phyloP scores from a whole-genome alignment of 2,113 vertebrate genomes.

The Otus sunia region DNA sequence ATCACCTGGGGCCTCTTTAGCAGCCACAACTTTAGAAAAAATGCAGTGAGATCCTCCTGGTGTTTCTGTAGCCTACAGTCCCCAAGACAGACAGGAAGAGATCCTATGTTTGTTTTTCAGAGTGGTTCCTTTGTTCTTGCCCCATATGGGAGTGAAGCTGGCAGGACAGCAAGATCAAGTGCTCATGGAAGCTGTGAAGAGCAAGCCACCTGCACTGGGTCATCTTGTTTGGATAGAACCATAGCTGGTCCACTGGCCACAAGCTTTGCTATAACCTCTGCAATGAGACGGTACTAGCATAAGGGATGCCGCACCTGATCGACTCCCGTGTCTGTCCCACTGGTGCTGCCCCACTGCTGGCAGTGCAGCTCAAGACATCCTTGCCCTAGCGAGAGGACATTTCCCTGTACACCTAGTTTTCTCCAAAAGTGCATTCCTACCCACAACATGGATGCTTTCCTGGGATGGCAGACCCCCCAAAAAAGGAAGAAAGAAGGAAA shows the following conservation, averaged over 20 bases:
- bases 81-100: not conserved
- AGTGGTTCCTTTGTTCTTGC: not conserved
- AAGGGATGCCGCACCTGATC: not conserved
- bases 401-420: not conserved
- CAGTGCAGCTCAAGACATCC: not conserved
- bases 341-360: not conserved
- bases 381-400: not conserved
- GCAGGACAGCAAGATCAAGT: not conserved
- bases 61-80: not conserved
- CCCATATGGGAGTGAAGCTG: not conserved
- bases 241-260: not conserved
- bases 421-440: not conserved
- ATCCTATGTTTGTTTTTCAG: not conserved
- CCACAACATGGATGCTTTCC: not conserved
- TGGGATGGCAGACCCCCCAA: not conserved
- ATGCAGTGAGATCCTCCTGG: not conserved
- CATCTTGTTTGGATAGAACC: not conserved
- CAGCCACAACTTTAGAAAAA: not conserved
- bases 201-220: not conserved
- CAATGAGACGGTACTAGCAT: rapidly evolving
- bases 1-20: not conserved
- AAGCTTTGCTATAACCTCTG: not conserved
- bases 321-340: not conserved
- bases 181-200: not conserved
- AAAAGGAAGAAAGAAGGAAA: not conserved